Conservation (phyloP, 2,888 invertebrate species). For the Mesodorylaimus sp. region DNA sequence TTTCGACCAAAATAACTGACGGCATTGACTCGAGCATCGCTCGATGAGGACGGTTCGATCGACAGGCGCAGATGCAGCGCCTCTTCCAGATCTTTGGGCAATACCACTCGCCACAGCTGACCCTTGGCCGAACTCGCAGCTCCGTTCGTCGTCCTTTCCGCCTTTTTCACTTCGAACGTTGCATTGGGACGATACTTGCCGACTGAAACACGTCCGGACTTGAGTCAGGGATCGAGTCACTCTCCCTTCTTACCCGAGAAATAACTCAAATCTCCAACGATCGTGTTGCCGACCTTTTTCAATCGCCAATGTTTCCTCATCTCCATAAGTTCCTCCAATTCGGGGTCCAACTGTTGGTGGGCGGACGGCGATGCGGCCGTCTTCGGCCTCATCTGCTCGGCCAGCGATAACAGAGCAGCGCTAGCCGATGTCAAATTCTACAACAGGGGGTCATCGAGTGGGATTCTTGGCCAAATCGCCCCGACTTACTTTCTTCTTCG, state of each 20-base stretch:
- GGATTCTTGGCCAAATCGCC: no score
- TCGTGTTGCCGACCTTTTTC: slow-evolving; percentile 5
- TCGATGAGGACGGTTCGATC: neutral
- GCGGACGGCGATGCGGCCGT: no score
- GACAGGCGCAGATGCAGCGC: neutral
- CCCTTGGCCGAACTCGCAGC: neutral
- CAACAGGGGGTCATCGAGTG: no score
- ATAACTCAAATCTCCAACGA: slow-evolving; percentile 8
- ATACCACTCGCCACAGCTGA: neutral
- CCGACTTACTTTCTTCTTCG: no score
- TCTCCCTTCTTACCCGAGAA: slow-evolving; percentile 2
- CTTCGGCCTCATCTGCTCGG: no score
- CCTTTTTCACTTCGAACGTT: slow-evolving; percentile 6
- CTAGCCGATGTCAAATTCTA: no score
- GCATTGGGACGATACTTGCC: slow-evolving; percentile 5
- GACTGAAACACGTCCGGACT: slow-evolving; percentile 1
- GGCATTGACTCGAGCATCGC: neutral
- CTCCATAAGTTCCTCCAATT: slow-evolving; percentile 4
- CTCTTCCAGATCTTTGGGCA: slow-evolving; percentile 7
- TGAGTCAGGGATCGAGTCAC: neutral
- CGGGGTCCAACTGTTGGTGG: no score
- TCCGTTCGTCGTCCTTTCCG: neutral
- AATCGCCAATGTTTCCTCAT: slow-evolving; percentile 4
- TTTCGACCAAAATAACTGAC: neutral
- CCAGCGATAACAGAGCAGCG: no score